Evolutionary conservation across 2,888 invertebrate genomes (phyloP).

Genomic region (Drosophila anomalipes): DNA sequence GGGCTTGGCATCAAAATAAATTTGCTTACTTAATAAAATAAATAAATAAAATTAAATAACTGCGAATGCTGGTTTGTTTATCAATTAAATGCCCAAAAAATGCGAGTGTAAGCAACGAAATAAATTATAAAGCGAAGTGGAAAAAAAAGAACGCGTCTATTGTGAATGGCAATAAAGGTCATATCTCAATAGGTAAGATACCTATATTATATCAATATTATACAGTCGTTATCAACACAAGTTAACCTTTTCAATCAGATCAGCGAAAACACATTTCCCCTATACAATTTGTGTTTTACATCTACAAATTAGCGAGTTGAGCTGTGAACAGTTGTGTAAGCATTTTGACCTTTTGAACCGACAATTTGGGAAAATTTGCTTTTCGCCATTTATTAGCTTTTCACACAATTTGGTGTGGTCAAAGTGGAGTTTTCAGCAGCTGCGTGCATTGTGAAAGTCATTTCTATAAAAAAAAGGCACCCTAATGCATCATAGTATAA

Average conservation of each 20-base stretch:
- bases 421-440: conserved; percentile 24
- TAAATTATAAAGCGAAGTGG: neutral
- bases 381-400: conserved; percentile 17
- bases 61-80: neutral
- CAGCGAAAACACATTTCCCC: conserved; percentile 6
- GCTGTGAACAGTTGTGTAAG: conserved; percentile 17
- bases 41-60: neutral
- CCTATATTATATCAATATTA: neutral
- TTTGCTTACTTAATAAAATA: neutral
- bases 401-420: conserved; percentile 12
- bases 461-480: conserved; percentile 28
- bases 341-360: conserved; percentile 24
- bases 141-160: neutral
- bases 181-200: neutral
- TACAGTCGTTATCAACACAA: neutral
- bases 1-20: neutral
- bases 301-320: conserved; percentile 22
- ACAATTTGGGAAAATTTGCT: neutral
- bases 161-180: neutral
- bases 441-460: conserved; percentile 34
- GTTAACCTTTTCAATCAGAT: neutral
- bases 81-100: neutral
- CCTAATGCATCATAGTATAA: conserved; percentile 23
- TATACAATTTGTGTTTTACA: conserved; percentile 33
- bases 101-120: neutral